Percentiles rank a stretch among this genome's conserved stretches.
Evolutionary conservation across 2,888 invertebrate species (phyloP).

Genomic region (Stramonita haemastoma): DNA sequence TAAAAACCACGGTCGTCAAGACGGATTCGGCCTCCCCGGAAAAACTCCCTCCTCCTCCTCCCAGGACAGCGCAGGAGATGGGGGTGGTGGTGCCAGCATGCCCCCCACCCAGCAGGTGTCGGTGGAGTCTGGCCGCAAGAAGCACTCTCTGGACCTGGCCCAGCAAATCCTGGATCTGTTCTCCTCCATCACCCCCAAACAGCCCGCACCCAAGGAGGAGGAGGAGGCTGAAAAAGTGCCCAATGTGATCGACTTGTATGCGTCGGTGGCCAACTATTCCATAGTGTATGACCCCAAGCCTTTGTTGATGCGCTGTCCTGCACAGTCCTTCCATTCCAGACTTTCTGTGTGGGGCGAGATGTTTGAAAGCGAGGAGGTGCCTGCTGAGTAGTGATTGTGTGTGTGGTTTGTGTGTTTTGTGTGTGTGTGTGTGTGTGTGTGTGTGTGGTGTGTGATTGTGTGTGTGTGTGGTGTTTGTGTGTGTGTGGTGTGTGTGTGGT

Average conservation of each 20-base stretch:
- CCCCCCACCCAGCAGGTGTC: constrained; percentile 6
- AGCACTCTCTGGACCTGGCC: constrained; percentile 39
- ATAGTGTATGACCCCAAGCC: constrained; percentile 58
- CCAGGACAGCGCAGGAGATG: background rate
- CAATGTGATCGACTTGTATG: constrained; percentile 53
- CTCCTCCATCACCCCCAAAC: constrained; percentile 13
- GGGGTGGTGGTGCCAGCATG: background rate
- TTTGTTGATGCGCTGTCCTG: constrained; percentile 86
- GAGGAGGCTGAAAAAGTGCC: constrained; percentile 39
- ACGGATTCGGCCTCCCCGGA: constrained; percentile 1
- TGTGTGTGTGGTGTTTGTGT: background rate
- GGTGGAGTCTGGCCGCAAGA: constrained; percentile 12
- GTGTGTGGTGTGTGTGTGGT: background rate
- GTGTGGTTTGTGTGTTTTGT: background rate
- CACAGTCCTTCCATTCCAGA: constrained; percentile 88
- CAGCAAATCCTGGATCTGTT: constrained; percentile 48
- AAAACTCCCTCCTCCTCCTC: background rate
- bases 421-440: constrained; percentile 15
- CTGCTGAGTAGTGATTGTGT: background rate
- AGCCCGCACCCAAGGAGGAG: constrained; percentile 1
- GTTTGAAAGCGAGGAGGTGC: constrained; percentile 68
- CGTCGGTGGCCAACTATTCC: constrained; percentile 57
- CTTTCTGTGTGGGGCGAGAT: constrained; percentile 90
- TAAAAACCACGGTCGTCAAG: background rate
- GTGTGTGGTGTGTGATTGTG: background rate